These are phyloP conservation scores for Ceyx cyanopectus DNA, from an alignment of 2,113 vertebrate species.

Conservation along the genomic window DNA sequence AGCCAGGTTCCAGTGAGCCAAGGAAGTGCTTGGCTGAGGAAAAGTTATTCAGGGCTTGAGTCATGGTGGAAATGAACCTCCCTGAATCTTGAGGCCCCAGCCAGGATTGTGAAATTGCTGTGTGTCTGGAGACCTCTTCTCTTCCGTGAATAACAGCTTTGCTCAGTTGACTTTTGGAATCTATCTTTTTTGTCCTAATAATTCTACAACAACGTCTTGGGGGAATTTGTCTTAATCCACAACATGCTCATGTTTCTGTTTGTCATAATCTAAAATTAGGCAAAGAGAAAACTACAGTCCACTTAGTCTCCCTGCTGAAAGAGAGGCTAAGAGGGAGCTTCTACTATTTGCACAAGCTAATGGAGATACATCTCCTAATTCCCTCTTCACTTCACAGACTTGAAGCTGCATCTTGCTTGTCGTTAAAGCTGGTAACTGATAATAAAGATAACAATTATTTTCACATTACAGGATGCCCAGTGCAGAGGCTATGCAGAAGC, in stretches of 20 bases:
- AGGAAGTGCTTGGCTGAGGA: conserved; percentile 28
- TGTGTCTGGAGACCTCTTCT: conserved; percentile 16
- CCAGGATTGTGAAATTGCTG: conserved; percentile 39
- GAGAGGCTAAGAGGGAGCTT: conserved; percentile 4
- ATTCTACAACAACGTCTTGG: conserved; percentile 20
- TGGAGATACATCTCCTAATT: conserved; percentile 46
- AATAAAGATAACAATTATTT: conserved; percentile 67
- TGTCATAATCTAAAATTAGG: background rate
- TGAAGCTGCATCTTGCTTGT: conserved; percentile 18
- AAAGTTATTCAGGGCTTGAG: conserved; percentile 9
- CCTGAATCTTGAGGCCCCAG: background rate
- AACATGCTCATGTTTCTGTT: conserved; percentile 26
- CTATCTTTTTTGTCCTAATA: background rate
- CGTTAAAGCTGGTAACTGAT: conserved; percentile 40
- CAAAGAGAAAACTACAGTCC: conserved; percentile 8
- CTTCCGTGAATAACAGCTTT: conserved; percentile 4
- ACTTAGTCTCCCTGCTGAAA: background rate
- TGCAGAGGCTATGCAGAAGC: background rate
- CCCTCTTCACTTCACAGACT: background rate
- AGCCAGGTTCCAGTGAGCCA: background rate
- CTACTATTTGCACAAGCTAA: conserved; percentile 40
- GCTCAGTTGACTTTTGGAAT: conserved; percentile 24
- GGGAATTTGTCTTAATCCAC: conserved; percentile 45
- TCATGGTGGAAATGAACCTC: conserved; percentile 49
- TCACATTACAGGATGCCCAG: conserved; percentile 12